phyloP scores from a whole-genome alignment of 2,888 invertebrate species.

The Megamerina dolium region DNA sequence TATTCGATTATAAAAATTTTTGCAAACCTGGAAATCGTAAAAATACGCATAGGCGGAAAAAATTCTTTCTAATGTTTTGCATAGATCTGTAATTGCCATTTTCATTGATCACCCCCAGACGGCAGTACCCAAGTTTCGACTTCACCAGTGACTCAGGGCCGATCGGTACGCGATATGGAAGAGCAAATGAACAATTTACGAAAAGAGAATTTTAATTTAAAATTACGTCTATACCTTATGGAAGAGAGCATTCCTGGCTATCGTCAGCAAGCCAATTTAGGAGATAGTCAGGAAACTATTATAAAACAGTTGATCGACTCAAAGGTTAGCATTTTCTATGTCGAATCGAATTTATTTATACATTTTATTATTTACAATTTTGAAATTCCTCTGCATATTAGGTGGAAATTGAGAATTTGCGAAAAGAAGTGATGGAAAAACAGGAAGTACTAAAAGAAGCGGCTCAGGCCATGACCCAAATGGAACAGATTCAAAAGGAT shows the following conservation, averaged over 20 bases:
- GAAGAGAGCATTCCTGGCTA: conserved; percentile 66
- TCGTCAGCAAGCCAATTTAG: conserved; percentile 26
- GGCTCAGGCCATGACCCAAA: conserved; percentile 71
- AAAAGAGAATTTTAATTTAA: conserved; percentile 90
- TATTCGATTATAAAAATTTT: too few relatives aligned
- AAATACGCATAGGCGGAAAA: too few relatives aligned
- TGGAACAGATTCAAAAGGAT: too few relatives aligned
- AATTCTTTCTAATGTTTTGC: too few relatives aligned
- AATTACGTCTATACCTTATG: conserved; percentile 82
- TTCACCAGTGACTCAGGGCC: too few relatives aligned
- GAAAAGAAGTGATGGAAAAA: conserved; percentile 72
- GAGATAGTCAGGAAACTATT: conserved; percentile 34
- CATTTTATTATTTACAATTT: neutral
- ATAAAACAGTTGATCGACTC: conserved; percentile 63
- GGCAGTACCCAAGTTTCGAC: too few relatives aligned
- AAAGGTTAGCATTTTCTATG: conserved; percentile 49
- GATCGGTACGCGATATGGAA: conserved; percentile 85
- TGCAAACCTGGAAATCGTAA: too few relatives aligned
- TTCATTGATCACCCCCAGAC: too few relatives aligned
- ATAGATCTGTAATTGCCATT: too few relatives aligned
- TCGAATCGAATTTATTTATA: neutral
- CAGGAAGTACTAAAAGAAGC: conserved; percentile 80
- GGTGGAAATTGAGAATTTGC: conserved; percentile 71
- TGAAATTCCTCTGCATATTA: too few relatives aligned
- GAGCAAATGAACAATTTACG: conserved; percentile 74